Evolutionary conservation across 2,113 vertebrate genomes (phyloP).

Genomic region (Fregetta grallaria): DNA sequence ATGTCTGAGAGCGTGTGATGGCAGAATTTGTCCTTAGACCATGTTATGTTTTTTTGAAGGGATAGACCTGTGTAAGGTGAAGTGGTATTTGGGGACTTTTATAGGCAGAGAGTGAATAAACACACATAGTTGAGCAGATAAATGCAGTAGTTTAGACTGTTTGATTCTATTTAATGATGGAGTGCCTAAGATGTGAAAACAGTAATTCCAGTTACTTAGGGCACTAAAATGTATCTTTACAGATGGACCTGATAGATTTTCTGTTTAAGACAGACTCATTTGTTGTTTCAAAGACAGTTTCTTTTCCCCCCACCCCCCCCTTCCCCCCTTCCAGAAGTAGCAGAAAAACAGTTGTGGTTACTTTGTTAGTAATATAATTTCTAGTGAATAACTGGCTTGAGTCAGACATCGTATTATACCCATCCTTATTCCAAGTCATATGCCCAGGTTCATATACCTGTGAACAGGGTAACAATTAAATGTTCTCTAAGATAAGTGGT

Average conservation of each 20-base stretch:
- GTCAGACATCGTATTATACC: background rate
- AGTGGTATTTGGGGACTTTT: background rate
- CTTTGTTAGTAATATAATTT: background rate
- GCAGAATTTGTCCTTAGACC: background rate
- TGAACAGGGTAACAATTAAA: background rate
- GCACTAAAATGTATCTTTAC: background rate
- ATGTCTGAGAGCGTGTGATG: background rate
- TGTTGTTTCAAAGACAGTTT: background rate
- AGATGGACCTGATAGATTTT: background rate
- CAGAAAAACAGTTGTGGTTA: background rate
- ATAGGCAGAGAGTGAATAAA: background rate
- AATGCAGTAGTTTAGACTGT: background rate
- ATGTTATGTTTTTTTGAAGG: background rate
- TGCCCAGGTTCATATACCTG: background rate
- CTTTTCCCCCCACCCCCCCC: fast-evolving
- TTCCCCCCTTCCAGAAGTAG: background rate
- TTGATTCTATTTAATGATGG: background rate
- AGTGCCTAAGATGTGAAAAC: background rate
- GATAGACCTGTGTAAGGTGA: background rate
- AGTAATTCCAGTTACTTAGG: background rate
- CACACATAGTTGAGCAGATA: background rate
- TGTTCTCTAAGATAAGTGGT: background rate
- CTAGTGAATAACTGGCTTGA: background rate
- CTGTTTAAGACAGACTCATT: background rate
- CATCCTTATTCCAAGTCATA: background rate